Base-by-base conservation (phyloP, 1,140 invertebrate genomes). In the Zaprionus ornatus region DNA sequence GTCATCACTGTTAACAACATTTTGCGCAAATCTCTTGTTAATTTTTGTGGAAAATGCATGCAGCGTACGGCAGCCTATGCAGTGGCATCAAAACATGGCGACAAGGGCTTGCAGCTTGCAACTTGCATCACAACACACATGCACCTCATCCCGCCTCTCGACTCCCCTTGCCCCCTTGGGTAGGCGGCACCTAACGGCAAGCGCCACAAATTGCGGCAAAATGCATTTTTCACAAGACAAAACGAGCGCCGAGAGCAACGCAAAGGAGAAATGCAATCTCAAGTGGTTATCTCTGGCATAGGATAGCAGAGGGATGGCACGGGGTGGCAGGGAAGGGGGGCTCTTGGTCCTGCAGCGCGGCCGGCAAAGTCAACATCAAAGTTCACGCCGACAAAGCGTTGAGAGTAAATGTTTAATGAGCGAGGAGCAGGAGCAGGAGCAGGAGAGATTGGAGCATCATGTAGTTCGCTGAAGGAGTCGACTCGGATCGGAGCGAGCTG, bases 341-440 rank as follows among this genome's bases (percentile, higher is more conserved):
- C 29, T n/a, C 48, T 42, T 59, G 57, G 59, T 62, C 72, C 72
- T 74, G 61, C 37, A 57, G 52, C 27, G 17, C 52, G 56, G 56
- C 50, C 27, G 65, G 60, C 81, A 88, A 77, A 88, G 82, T 88
- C 85, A 88, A 90, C 85, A 90, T 90, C 85, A 90, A 90, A 90
- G 85, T 90, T 90, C 85, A 90, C 85, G 85, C 85, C 85, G 85
- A 90, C 85, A 90, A 90, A 90, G 86, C 86, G 82, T 85, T 79
- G 82, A 67, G 68, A 80, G 85, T 90, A 90, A 90, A 90, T 90
- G 82, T 90, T 90, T 90, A 90, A 90, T 90, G 85, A 90, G 86
- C 73, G 82, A 62, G 19, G 19, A 50, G 45, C 6, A 50, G 45
- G 17, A 12, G 4, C 17, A 59, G 19, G 12, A 23, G 19, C n/a